Percentiles rank a stretch among this genome's conserved stretches.
phyloP scores from a whole-genome alignment of 2,797 vertebrate genomes.

The Lepilemur ruficaudatus region DNA sequence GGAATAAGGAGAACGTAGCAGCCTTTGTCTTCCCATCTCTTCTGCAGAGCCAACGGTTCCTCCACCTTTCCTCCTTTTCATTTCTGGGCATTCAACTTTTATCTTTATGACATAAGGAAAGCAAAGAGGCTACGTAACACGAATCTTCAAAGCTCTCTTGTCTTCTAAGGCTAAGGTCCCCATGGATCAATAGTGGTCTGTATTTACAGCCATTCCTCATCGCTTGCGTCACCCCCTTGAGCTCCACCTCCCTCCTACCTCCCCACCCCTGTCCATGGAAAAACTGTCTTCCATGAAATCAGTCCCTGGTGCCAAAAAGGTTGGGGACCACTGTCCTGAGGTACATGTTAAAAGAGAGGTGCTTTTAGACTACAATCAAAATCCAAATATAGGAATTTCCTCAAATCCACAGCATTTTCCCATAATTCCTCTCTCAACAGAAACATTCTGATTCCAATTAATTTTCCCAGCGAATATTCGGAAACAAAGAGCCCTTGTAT shows the following conservation, averaged over 20 bases:
- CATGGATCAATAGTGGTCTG: too few species aligned
- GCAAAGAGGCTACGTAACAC: neutral
- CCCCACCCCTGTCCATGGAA: too few species aligned
- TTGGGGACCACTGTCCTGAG: neutral
- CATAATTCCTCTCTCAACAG: neutral
- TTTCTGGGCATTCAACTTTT: neutral
- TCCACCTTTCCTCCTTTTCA: neutral
- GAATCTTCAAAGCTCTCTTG: neutral
- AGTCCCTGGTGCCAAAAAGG: too few species aligned
- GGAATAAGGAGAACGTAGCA: neutral
- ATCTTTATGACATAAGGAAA: neutral
- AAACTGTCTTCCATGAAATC: too few species aligned
- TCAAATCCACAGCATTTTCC: neutral
- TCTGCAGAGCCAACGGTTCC: neutral
- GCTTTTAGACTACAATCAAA: neutral
- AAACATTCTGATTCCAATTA: neutral
- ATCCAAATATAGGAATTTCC: neutral
- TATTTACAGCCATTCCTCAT: too few species aligned
- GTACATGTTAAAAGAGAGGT: neutral
- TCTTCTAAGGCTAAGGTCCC: neutral
- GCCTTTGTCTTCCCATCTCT: neutral
- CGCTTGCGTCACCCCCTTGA: too few species aligned
- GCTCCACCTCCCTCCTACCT: too few species aligned
- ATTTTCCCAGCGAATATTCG: neutral
- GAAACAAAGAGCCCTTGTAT: neutral